Evolutionary conservation across 2,888 invertebrate genomes (phyloP).

Genomic region (Theodoxus fluviatilis): DNA sequence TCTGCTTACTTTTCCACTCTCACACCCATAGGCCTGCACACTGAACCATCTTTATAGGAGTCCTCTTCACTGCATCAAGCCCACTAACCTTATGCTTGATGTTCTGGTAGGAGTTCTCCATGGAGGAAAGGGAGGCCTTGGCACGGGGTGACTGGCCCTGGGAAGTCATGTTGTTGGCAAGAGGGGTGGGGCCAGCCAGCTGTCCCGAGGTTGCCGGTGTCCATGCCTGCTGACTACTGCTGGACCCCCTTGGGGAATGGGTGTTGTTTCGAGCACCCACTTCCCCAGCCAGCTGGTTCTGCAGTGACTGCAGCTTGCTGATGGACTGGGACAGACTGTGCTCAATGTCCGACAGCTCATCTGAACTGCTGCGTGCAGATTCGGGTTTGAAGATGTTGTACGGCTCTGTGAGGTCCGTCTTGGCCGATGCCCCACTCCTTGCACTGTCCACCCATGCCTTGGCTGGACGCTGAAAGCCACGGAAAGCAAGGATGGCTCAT

Average conservation of each 20-base stretch:
- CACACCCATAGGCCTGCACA: no score
- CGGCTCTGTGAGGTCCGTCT: slow-evolving; percentile 35
- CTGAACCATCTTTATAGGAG: no score
- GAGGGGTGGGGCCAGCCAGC: slow-evolving; percentile 31
- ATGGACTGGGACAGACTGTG: slow-evolving; percentile 39
- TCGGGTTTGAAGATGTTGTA: slow-evolving; percentile 50
- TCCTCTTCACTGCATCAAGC: no score
- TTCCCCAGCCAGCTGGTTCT: slow-evolving; percentile 34
- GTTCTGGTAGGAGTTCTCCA: slow-evolving; percentile 64
- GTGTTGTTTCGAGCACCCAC: neutral
- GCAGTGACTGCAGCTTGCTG: slow-evolving; percentile 36
- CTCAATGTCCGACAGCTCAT: slow-evolving; percentile 41
- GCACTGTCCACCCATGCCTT: no score
- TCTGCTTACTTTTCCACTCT: no score
- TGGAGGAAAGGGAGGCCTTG: slow-evolving; percentile 55
- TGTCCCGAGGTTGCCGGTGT: neutral
- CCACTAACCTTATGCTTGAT: slow-evolving; percentile 62
- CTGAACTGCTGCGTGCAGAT: slow-evolving; percentile 48
- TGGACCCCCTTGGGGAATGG: neutral
- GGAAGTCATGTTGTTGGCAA: slow-evolving; percentile 62
- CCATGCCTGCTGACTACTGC: neutral
- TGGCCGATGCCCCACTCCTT: no score
- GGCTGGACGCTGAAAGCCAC: no score
- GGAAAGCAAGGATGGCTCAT: no score
- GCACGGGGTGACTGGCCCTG: slow-evolving; percentile 51